Percentiles rank a stretch among this genome's conserved stretches.
Conservation (phyloP, 2,888 invertebrate species). For the Timema podura region DNA sequence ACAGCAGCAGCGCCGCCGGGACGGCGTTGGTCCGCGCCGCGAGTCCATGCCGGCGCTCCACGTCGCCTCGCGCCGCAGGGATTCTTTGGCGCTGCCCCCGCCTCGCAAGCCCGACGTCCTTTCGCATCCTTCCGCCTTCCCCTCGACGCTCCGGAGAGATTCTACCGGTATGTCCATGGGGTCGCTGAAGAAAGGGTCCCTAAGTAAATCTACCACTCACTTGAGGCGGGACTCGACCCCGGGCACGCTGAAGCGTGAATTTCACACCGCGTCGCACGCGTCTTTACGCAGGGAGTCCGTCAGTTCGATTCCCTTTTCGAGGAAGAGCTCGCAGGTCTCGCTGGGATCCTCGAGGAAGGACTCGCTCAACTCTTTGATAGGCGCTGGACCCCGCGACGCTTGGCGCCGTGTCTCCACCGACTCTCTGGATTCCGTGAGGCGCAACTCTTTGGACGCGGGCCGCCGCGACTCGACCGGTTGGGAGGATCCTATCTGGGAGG, state of each 20-base stretch:
- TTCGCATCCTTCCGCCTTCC: constrained; percentile 68
- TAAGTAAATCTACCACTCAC: constrained; percentile 20
- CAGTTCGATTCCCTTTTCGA: constrained; percentile 21
- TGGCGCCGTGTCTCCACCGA: constrained; percentile 60
- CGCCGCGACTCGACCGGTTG: constrained; percentile 57
- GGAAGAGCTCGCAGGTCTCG: constrained; percentile 26
- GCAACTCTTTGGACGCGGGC: constrained; percentile 65
- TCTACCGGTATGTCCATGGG: constrained; percentile 36
- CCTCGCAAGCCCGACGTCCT: constrained; percentile 36
- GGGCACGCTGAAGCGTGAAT: no score
- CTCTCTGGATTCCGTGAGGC: constrained; percentile 62
- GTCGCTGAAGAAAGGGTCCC: constrained; percentile 38
- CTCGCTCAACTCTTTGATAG: no score
- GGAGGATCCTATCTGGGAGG: constrained; percentile 59
- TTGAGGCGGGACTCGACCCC: constrained; percentile 27
- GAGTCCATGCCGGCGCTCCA: constrained; percentile 46
- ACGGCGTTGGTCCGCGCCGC: constrained; percentile 50
- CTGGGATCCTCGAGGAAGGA: no score
- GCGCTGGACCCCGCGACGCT: constrained; percentile 28
- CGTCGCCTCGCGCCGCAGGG: constrained; percentile 14
- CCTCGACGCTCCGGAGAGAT: constrained; percentile 50
- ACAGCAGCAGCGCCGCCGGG: constrained; percentile 48
- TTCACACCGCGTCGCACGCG: no score
- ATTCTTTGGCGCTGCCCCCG: constrained; percentile 21
- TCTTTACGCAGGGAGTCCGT: constrained; percentile 24